Conservation (phyloP, 2,888 invertebrate species). For the Gari tellinella region DNA sequence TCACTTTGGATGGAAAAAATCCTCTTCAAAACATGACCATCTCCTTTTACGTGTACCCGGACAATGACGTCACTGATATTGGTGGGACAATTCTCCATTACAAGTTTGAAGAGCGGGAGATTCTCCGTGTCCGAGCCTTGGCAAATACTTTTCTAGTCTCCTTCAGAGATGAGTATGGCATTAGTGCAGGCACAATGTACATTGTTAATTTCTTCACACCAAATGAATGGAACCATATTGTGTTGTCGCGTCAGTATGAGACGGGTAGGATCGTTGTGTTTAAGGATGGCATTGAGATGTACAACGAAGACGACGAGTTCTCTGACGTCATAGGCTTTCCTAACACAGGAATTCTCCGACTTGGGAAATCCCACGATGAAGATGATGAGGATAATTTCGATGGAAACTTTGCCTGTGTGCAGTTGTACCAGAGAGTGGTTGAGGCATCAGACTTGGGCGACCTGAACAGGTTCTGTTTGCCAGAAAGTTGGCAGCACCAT, state of each 20-base stretch:
- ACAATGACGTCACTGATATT: constrained; percentile 45
- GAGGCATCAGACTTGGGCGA: background rate
- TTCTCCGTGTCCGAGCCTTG: constrained; percentile 51
- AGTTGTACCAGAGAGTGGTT: constrained; percentile 35
- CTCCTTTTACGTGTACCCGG: constrained; percentile 49
- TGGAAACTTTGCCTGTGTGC: constrained; percentile 51
- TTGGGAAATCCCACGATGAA: constrained; percentile 56
- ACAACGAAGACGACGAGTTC: constrained; percentile 59
- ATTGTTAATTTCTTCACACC: constrained; percentile 53
- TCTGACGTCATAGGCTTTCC: constrained; percentile 60
- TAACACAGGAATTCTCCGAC: constrained; percentile 42
- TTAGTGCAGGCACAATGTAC: constrained; percentile 61
- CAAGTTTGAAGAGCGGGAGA: constrained; percentile 52
- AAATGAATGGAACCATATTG: constrained; percentile 51
- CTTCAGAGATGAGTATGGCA: constrained; percentile 58
- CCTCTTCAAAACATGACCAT: constrained; percentile 49
- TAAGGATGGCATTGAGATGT: constrained; percentile 46
- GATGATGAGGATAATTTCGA: constrained; percentile 52
- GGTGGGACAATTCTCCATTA: constrained; percentile 57
- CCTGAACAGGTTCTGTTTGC: constrained; percentile 23
- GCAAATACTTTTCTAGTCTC: constrained; percentile 57
- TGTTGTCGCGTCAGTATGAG: constrained; percentile 43
- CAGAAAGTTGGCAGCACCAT: constrained; percentile 32
- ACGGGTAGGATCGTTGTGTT: constrained; percentile 53
- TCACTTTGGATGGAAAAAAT: constrained; percentile 23